Base-by-base conservation (phyloP, 2,888 invertebrate species). In the Drosophila infuscata region DNA sequence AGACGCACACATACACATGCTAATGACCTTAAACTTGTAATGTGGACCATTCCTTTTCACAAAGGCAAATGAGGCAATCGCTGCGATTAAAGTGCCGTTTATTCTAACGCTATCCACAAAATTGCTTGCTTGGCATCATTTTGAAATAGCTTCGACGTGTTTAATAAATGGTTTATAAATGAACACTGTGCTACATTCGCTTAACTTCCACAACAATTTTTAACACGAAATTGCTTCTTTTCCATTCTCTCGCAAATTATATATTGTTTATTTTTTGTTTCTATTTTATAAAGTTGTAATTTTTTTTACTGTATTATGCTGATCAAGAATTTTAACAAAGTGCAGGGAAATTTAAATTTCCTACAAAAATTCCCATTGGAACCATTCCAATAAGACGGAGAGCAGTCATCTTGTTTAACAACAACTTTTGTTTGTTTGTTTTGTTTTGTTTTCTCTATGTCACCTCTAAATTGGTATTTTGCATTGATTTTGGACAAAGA, bases 81-180 rank as follows among this genome's bases (percentile, higher is more conserved):
- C 59, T 64, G 75, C 64, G 83, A 81, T 84, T 85, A 85, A 85
- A 81, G 72, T 81, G 67, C 84, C 83, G 84, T 84, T 56, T 15
- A 30, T 56, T 79, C 73, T 81, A 85, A 74, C 81, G 75, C 41
- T 76, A 75, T 76, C 59, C 70, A 82, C 74, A 81, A 73, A 58
- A 46, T 46, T 46, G 46, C 20, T 71, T 58, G 77, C 59, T 82
- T 80, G 68, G 38, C 74, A 70, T 60, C 70, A 69, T 66, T 78
- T 57, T 51, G 29, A 41, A 43, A 29, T 48, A 58, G 49, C 56
- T 56, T 35, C 32, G 25, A 25, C 33, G 1, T 53, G 43, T 65
- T 33, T 3, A 46, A 46, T 46, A 70, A 70, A 67, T 73, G 57
- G 60, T 32, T 67, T 67, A 48, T 53, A 78, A 78, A 78, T 78